Evolutionary conservation across 2,888 invertebrate genomes (phyloP).

Genomic region (Aporophyla lueneburgensis): DNA sequence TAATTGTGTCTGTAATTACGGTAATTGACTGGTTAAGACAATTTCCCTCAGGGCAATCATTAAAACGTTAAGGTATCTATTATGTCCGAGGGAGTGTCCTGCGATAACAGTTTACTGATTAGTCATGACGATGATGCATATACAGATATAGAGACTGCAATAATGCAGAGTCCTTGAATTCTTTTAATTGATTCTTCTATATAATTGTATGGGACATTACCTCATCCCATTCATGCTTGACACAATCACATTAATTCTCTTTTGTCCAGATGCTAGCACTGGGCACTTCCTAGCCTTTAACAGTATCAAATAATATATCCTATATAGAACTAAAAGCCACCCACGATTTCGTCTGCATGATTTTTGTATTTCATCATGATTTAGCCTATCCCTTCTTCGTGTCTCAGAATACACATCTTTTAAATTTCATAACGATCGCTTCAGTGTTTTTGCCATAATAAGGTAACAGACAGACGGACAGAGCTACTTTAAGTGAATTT

Average conservation of each 20-base stretch:
- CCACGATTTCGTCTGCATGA: background rate
- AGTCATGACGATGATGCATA: conserved; percentile 22
- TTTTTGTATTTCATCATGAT: background rate
- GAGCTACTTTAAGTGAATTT: background rate
- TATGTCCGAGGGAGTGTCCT: conserved; percentile 18
- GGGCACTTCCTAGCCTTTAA: background rate
- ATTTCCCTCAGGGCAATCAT: conserved; percentile 18
- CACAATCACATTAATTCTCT: background rate
- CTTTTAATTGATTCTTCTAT: conserved; percentile 26
- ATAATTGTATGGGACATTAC: conserved; percentile 3
- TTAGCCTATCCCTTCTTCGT: background rate
- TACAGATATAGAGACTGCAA: conserved; percentile 5
- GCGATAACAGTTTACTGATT: conserved; percentile 1
- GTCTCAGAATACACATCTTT: background rate
- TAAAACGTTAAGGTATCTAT: conserved; percentile 14
- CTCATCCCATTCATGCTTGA: conserved; percentile 34
- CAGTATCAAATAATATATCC: background rate
- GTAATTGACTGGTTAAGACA: too few species aligned
- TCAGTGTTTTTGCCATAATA: background rate
- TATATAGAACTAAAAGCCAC: background rate
- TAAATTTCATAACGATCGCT: background rate
- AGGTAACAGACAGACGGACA: background rate
- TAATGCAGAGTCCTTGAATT: conserved; percentile 9
- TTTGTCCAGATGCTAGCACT: conserved; percentile 5
- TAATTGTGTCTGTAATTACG: too few species aligned